Percentiles rank a stretch among this genome's conserved stretches.
phyloP scores from a whole-genome alignment of 1,140 invertebrate species.

The Pseudomyrmex flavicornis region DNA sequence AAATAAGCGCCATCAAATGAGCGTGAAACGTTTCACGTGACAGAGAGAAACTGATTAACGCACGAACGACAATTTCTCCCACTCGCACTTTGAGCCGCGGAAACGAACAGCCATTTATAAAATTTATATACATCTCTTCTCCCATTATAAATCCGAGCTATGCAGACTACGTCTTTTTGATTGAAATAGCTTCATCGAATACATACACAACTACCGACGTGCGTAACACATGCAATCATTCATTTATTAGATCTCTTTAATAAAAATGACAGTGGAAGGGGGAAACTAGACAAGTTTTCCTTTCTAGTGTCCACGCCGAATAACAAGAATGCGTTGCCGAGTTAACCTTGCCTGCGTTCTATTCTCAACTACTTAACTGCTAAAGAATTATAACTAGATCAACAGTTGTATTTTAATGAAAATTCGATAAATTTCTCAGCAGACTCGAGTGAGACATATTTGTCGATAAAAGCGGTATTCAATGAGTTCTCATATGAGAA shows the following conservation, averaged over 20 bases:
- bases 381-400: slow-evolving; percentile 35
- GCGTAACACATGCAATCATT: slow-evolving; percentile 6
- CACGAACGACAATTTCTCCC: neutral
- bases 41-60: neutral
- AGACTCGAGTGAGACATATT: neutral
- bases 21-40: neutral
- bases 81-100: neutral
- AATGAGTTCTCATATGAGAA: slow-evolving; percentile 4
- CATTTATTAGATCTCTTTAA: neutral
- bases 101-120: neutral
- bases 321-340: slow-evolving; percentile 10
- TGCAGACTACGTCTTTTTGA: neutral
- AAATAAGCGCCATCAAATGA: neutral
- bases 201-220: neutral
- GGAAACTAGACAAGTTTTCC: slow-evolving; percentile 17
- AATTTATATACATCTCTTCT: neutral
- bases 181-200: neutral
- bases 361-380: slow-evolving; percentile 26
- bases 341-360: slow-evolving; percentile 41
- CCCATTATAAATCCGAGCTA: neutral
- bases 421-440: neutral
- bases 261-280: neutral
- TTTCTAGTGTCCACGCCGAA: slow-evolving; percentile 9
- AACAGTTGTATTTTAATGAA: neutral
- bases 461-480: neutral